Evolutionary conservation across 1,140 invertebrate genomes (phyloP), one percentile per base, ranked within the genome.

Genomic region (Zaprionus nigranus): DNA sequence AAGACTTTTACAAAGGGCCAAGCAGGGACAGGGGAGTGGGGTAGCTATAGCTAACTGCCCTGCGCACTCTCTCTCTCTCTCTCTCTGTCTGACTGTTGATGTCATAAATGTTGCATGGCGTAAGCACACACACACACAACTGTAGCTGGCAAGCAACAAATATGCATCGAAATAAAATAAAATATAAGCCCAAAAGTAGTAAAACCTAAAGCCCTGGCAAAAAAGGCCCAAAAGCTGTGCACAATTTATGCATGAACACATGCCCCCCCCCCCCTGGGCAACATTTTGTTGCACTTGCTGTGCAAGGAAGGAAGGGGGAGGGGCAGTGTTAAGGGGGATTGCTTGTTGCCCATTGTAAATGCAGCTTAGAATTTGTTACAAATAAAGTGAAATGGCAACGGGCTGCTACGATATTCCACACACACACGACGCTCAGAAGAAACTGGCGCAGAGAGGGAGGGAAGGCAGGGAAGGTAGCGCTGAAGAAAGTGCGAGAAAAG

Each of bases 301-400:
- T 78, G 20, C 74, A 59, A 56, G 24, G 46, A 75, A 65, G 43
- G 58, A 46, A 22, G 53, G 43, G 12, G 40, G 5, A 2, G 22
- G 4, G 20, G 17, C 20, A 20, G n/a, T 3, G 28, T 13, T 11
- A 28, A 17, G 26, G 15, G 24, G 67, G 28, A 13, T 30, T 22
- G 40, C 20, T 34, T 34, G 36, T 74, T 66, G 84, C 81, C 81
- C 66, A 87, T 87, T 87, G 84, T 88, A 88, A 79, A 84, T 87
- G 84, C 84, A 90, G 85, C 85, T 87, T 87, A 87, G 84, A 87
- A 84, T 87, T 87, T 87, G 84, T 84, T 84, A 81, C 84, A 87
- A 90, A 87, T 87, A 87, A 87, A 88, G 81, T 84, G 85, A 90
- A 87, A 87, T 88, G 84, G 83, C 84, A 87, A 88, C 70, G 84